Evolutionary conservation across 2,797 vertebrate species (phyloP).

Genomic region (Hippopotamyrus pictus): DNA sequence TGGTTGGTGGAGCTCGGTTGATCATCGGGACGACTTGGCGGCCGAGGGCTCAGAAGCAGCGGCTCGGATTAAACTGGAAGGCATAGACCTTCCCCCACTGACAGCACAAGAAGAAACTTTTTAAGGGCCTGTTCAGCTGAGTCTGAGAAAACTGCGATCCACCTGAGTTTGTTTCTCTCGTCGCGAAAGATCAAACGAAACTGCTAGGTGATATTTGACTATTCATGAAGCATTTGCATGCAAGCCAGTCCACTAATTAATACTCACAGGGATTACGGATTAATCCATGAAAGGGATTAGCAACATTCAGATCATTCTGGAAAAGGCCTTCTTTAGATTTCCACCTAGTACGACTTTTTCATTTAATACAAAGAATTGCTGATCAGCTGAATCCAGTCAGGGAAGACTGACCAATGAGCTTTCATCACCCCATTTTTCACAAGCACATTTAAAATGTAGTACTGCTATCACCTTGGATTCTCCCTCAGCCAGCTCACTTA

Average conservation of each 20-base stretch:
- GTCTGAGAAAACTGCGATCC: neutral
- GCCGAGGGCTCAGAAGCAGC: neutral
- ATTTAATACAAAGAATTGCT: neutral
- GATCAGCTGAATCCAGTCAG: neutral
- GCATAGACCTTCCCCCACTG: neutral
- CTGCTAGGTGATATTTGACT: neutral
- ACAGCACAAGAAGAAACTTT: neutral
- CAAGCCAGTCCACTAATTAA: neutral
- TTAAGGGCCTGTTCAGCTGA: neutral
- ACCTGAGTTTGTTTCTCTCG: neutral
- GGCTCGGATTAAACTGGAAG: neutral
- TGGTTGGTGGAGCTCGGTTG: neutral
- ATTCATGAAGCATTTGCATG: slow-evolving; percentile 17
- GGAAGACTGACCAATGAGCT: neutral
- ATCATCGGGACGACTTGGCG: neutral
- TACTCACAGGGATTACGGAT: slow-evolving; percentile 1
- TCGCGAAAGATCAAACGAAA: neutral
- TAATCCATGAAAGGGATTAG: slow-evolving; percentile 8
- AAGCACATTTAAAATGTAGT: neutral
- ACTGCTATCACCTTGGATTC: neutral
- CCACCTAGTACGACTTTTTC: too few species aligned
- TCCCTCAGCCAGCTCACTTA: neutral
- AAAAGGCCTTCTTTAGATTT: neutral
- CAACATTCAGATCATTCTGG: slow-evolving; percentile 3
- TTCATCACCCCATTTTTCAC: neutral